Evolutionary conservation across 2,888 invertebrate genomes (phyloP).

Genomic region (Nyleta sp.): DNA sequence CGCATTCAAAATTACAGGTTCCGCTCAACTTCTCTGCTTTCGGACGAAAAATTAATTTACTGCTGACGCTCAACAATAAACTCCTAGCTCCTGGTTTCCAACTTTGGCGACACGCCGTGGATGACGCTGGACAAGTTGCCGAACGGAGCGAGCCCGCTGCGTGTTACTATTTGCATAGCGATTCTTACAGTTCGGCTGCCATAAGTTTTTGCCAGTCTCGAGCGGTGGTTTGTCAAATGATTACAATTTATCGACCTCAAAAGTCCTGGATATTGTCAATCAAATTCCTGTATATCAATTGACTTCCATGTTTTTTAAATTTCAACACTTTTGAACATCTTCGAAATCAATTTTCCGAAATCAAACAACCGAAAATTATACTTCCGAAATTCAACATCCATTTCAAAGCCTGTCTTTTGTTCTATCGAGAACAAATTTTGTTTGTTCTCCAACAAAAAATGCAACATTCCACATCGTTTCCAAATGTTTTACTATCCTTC

Average conservation of each 20-base stretch:
- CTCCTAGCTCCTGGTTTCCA: conserved; percentile 86
- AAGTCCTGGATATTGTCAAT: no score
- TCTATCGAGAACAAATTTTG: no score
- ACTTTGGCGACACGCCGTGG: conserved; percentile 84
- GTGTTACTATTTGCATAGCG: conserved; percentile 87
- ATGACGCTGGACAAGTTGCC: conserved; percentile 69
- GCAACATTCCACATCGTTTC: no score
- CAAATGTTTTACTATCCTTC: no score
- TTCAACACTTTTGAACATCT: no score
- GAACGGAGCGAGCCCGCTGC: conserved; percentile 78
- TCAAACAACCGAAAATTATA: no score
- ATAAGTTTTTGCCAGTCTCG: conserved; percentile 87
- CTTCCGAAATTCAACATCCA: no score
- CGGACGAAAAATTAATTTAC: conserved; percentile 84
- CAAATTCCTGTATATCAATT: no score
- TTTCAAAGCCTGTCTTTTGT: no score
- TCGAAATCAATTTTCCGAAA: no score
- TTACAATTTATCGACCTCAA: conserved; percentile 12
- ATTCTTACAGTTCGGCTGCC: conserved; percentile 85
- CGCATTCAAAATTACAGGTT: conserved; percentile 69
- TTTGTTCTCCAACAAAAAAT: no score
- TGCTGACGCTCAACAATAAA: conserved; percentile 86
- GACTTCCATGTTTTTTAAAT: no score
- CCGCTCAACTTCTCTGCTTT: conserved; percentile 76
- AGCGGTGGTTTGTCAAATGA: conserved; percentile 84